Percentiles rank a stretch among this genome's conserved stretches.
Conservation (phyloP, 2,797 vertebrate genomes). For the Halcyon chelicuti region DNA sequence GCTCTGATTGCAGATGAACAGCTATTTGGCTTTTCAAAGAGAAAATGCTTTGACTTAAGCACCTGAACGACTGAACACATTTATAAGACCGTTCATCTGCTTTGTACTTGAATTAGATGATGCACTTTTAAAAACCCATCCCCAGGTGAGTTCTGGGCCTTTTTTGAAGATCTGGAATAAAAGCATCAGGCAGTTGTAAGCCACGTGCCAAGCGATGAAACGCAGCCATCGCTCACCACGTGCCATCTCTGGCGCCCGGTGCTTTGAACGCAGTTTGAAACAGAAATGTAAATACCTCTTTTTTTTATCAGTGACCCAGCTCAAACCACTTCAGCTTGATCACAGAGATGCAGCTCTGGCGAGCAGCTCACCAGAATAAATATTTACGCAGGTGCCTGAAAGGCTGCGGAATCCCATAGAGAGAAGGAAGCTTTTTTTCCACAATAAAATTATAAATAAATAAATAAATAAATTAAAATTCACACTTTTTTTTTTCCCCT, state of each 20-base stretch:
- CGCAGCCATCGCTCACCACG: fast-evolving
- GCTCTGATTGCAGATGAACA: background rate
- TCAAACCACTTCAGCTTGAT: background rate
- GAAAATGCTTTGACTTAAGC: background rate
- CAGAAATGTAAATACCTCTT: background rate
- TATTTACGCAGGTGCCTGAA: background rate
- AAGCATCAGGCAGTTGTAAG: background rate
- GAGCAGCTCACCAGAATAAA: background rate
- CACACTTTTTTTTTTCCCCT: too few relatives aligned
- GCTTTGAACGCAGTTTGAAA: background rate
- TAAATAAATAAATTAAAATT: too few relatives aligned
- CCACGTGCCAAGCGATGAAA: background rate
- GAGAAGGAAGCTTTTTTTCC: background rate
- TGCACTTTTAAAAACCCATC: background rate
- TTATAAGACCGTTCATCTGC: background rate
- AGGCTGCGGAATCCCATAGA: background rate
- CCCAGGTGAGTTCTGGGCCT: background rate
- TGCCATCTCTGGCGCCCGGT: fast-evolving
- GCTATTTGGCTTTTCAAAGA: background rate
- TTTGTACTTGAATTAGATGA: background rate
- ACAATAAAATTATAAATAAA: background rate
- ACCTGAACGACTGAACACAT: background rate
- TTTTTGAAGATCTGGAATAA: background rate
- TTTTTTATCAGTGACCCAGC: background rate
- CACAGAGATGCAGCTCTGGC: background rate